Percentiles rank a stretch among this genome's conserved stretches.
phyloP scores from a whole-genome alignment of 2,113 vertebrate species.

The Istiophorus platypterus region DNA sequence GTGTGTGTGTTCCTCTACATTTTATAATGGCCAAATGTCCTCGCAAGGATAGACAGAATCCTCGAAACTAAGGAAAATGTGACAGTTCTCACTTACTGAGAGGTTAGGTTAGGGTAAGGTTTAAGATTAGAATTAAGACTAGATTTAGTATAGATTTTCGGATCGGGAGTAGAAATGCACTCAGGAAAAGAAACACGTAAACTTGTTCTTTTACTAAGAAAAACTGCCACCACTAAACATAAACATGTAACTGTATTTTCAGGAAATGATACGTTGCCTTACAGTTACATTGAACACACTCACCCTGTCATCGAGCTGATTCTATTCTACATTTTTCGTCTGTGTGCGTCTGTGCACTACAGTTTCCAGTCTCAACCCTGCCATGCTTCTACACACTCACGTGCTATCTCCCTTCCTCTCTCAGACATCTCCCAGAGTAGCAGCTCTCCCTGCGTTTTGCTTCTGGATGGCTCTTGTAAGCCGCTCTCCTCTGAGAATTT shows the following conservation, averaged over 20 bases:
- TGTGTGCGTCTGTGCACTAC: not conserved
- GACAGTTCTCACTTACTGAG: not conserved
- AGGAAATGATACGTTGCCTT: not conserved
- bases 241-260: not conserved
- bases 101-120: not conserved
- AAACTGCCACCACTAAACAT: not conserved
- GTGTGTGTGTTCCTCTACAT: slow-evolving; percentile 28
- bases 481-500: slow-evolving; percentile 84
- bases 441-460: slow-evolving; percentile 58
- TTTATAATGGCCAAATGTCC: slow-evolving; percentile 34
- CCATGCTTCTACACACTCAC: slow-evolving; percentile 40
- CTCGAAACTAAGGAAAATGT: not conserved
- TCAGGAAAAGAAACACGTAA: not conserved
- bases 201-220: not conserved
- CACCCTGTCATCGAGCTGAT: not conserved
- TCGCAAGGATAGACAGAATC: slow-evolving; percentile 15
- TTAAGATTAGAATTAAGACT: not conserved
- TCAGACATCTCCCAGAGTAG: slow-evolving; percentile 7
- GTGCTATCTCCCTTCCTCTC: not conserved
- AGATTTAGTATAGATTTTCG: not conserved
- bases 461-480: slow-evolving; percentile 69
- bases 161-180: not conserved
- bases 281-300: not conserved
- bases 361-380: slow-evolving; percentile 2
- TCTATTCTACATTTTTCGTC: not conserved